Evolutionary conservation across 2,797 vertebrate species (phyloP), one percentile per base, ranked within the genome.

Genomic region (Lindbergichthys nudifrons): DNA sequence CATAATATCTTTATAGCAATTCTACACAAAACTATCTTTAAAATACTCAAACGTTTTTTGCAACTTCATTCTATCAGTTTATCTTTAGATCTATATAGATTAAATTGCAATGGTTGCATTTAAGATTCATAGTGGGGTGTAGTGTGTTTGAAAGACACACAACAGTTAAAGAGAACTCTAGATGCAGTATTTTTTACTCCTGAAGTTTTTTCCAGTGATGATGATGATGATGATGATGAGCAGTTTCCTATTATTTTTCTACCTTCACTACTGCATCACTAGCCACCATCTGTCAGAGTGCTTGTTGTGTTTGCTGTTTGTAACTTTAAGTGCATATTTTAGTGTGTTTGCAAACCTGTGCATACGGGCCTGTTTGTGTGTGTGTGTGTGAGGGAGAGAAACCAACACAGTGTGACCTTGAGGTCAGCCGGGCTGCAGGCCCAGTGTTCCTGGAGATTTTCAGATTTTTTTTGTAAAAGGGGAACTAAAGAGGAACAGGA

Each of bases 361-460:
- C 21, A 16, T 26, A 30, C 30, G 54, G n/a, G 9, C 41, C 51
- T 32, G 13, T n/a, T n/a, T 26, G 15, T 21, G 43, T 32, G 41
- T 47, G 58, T 54, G 74, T 32, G 16, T 46, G 41, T n/a, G 72
- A 18, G 76, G 51, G 79, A 86, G 65, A 85, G 43, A 84, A 84
- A 86, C 72, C 62, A 79, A 82, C 72, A 77, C 65, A 85, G 85
- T 76, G 82, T 80, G 78, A 85, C 83, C 70, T 77, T 69, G 54
- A 81, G 81, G 83, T 91, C 89, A 88, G 87, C 80, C 86, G 88
- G 84, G 80, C 89, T 87, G 81, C 81, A 86, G 83, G 85, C 90
- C 86, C 77, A 86, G 82, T 87, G 84, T 84, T 86, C 70, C 81
- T 92, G 90, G 88, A 90, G 73, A 66, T 73, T 89, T 90, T 94